Percentiles rank a stretch among this genome's conserved stretches.
These are phyloP conservation scores for Cercocebus atys DNA, from an alignment of 2,113 vertebrate genomes.

Conservation along the genomic window DNA sequence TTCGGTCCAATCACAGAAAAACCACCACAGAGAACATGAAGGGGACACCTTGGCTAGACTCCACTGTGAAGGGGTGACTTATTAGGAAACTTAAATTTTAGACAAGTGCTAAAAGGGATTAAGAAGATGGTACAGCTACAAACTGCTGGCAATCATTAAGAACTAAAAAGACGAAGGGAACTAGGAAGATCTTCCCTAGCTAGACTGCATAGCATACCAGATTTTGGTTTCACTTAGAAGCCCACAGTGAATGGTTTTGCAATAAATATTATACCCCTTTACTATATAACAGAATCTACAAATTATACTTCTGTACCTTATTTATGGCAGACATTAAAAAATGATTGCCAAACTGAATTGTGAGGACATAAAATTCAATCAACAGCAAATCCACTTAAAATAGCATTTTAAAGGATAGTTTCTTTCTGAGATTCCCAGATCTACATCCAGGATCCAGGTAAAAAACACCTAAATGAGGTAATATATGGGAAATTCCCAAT, in stretches of 20 bases:
- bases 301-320: background rate
- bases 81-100: background rate
- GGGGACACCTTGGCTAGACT: background rate
- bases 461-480: background rate
- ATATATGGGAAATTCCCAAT: background rate
- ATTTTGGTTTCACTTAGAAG: background rate
- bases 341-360: background rate
- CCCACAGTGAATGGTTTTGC: background rate
- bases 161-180: conserved; percentile 1
- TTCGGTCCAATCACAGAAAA: background rate
- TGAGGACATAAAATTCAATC: background rate
- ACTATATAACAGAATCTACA: background rate
- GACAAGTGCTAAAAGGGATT: conserved; percentile 6
- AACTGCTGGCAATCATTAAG: conserved; percentile 14
- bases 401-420: background rate
- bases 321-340: background rate
- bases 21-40: background rate
- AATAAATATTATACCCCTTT: background rate
- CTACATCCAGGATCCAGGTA: background rate
- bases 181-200: background rate
- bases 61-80: background rate
- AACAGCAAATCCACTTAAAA: background rate
- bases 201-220: background rate
- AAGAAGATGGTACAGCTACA: background rate
- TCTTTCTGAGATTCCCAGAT: conserved; percentile 15